Base-by-base conservation (phyloP, 1,140 invertebrate genomes). In the Leptinotarsa texana region DNA sequence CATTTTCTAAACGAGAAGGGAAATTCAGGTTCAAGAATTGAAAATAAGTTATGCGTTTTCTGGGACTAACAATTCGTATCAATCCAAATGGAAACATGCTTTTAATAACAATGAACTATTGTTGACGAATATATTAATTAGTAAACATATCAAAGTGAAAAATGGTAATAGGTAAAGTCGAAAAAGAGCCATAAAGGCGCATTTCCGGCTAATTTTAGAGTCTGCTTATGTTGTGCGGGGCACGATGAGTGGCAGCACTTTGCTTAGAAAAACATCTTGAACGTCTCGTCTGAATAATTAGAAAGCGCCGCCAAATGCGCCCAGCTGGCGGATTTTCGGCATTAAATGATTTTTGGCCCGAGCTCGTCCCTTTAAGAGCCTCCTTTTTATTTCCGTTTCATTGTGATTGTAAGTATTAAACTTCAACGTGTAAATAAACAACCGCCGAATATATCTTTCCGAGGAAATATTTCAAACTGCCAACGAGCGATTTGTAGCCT, bases 261-360 rank as follows among this genome's bases (percentile, higher is more conserved):
- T 74, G 67, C 75, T 78, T 77, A 78, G 76, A 80, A 70, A 80
- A 80, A 80, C 80, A 80, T 78, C 80, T 76, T 42, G 73, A 74
- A 80, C 76, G 73, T 80, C 80, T 67, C 27, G 18, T 13, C 49
- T 61, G 51, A 73, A 73, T 73, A 73, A 73, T 73, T 73, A 73
- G 71, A 73, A 61, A 63, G 48, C 63, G 57, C 74, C 73, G 76
- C 69, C 74, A 80, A 76, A 80, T 80, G 80, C 74, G 74, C 57
- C 70, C 80, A 80, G 76, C 80, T 80, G 79, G 79, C 77, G 27
- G 61, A 17, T 67, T 57, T 57, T 57, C n/a, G 15, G 51, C 51
- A 57, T 57, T 57, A 57, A 57, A 57, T 57, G 51, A 18, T 57
- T 18, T 57, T 17, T 57, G 51, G 51, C n/a, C 51, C 15, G 51